Evolutionary conservation across 2,113 vertebrate genomes (phyloP).

Genomic region (Nannospalax galili): DNA sequence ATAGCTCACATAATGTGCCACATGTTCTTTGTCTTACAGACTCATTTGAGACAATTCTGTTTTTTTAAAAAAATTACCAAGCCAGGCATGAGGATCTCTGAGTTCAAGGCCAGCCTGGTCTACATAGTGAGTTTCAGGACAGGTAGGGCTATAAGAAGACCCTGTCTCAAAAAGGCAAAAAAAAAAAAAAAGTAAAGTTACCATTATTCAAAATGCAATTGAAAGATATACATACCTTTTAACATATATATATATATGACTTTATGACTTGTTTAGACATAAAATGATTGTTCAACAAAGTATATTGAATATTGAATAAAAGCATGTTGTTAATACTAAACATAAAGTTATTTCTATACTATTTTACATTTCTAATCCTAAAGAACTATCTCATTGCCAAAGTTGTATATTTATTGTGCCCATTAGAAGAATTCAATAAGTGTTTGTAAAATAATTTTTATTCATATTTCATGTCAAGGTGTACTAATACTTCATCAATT

Average conservation of each 20-base stretch:
- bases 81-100: too few species aligned
- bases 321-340: not conserved
- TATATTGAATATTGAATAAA: not conserved
- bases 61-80: not conserved
- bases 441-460: not conserved
- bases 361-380: not conserved
- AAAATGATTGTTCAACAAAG: not conserved
- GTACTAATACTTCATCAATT: not conserved
- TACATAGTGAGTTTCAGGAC: too few species aligned
- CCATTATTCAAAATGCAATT: not conserved
- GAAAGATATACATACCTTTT: not conserved
- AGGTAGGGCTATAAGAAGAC: too few species aligned
- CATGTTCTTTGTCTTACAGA: not conserved
- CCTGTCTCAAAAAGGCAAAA: too few species aligned
- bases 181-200: not conserved
- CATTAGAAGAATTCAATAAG: constrained; percentile 4
- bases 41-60: not conserved
- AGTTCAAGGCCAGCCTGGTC: too few species aligned
- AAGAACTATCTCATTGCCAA: not conserved
- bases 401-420: not conserved
- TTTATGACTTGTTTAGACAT: not conserved
- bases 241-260: not conserved
- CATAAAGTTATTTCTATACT: not conserved
- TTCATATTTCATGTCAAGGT: not conserved
- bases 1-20: not conserved